Conservation (phyloP, 2,888 invertebrate species). For the Hydropsyche betteni region DNA sequence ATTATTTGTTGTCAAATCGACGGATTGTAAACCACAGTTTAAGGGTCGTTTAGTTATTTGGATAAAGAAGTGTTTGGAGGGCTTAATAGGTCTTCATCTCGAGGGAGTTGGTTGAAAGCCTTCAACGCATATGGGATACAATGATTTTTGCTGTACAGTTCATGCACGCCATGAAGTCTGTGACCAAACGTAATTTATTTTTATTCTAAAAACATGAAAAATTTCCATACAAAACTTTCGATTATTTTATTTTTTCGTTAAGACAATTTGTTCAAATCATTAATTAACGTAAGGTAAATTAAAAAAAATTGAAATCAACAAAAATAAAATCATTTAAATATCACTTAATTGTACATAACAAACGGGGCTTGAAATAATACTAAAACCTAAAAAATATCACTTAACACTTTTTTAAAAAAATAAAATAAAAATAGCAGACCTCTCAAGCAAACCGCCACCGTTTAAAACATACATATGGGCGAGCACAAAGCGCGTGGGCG, state of each 20-base stretch:
- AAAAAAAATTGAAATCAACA: no score
- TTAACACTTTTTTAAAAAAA: no score
- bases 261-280: no score
- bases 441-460: no score
- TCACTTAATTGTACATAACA: no score
- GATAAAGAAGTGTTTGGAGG: conserved; percentile 47
- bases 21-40: conserved; percentile 26
- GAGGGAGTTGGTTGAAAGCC: conserved; percentile 41
- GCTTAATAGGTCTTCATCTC: conserved; percentile 45
- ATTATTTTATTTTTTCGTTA: no score
- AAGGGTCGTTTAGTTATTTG: conserved; percentile 31
- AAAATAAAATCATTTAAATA: no score
- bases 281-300: no score
- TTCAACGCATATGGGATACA: conserved; percentile 45
- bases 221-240: no score
- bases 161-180: not conserved
- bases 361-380: no score
- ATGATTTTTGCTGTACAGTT: conserved; percentile 37
- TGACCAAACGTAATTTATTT: not conserved
- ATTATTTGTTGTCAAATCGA: not conserved
- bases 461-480: not conserved
- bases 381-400: no score
- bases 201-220: not conserved
- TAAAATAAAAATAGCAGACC: no score
- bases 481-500: conserved; percentile 7